Evolutionary conservation across 2,888 invertebrate genomes (phyloP), one percentile per base, ranked within the genome.

Genomic region (Drosophila monieri): DNA sequence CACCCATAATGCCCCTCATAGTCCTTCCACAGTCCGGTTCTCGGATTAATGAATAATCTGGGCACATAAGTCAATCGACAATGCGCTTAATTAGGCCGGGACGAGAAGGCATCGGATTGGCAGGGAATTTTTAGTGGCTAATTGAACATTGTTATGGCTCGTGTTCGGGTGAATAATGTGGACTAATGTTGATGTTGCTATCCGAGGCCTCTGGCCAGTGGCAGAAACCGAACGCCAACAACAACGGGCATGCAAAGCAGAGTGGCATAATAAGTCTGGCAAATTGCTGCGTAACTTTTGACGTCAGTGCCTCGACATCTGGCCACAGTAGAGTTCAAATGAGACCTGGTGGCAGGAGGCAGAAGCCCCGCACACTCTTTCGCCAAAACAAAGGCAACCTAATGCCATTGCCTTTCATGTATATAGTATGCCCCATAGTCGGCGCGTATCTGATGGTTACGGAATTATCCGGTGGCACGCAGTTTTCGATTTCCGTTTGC

Each of bases 1-100:
- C 44, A n/a, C 6, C 25, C 3, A 18, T 21, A 44, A 15, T 14
- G n/a, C 37, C 10, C 18, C 30, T 32, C 10, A 14, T 57, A 37
- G 21, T 25, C 44, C 35, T 14, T 27, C 46, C 15, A 10, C 32
- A 8, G 8, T 23, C 35, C 9, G 18, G 43, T 43, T 74, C 39
- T 44, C 39, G 39, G 61, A 44, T 44, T 53, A 67, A 73, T 77
- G 74, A 79, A 69, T 71, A 78, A 86, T 80, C 61, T 69, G 68
- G 27, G 54, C 71, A 71, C 74, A 85, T 87, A 78, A 88, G 73
- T 87, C 88, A 81, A 85, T 87, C 86, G 76, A 49, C 83, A 56
- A 70, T 58, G 53, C 56, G 73, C 58, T 71, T 84, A 76, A 84
- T 88, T 85, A 86, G 77, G 55, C 72, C 44, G 27, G 37, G 44